Percentiles rank a stretch among this genome's conserved stretches.
phyloP scores from a whole-genome alignment of 2,797 vertebrate genomes.

The Triplophysa yarkandensis region DNA sequence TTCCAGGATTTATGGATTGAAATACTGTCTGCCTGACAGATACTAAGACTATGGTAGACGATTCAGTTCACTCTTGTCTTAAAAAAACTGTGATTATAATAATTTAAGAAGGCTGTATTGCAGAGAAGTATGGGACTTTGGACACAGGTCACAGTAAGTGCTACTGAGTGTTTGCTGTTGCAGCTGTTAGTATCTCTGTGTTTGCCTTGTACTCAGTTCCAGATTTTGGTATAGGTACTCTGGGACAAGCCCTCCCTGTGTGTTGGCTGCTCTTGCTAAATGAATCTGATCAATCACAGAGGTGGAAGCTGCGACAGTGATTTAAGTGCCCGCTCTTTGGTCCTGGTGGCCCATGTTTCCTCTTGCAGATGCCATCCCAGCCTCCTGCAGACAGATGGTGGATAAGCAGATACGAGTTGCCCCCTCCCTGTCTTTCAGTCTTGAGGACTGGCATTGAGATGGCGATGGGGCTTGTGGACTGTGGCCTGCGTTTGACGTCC shows the following conservation, averaged over 20 bases:
- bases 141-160: constrained; percentile 19
- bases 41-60: no score
- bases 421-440: constrained; percentile 62
- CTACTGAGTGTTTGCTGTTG: constrained; percentile 54
- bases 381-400: constrained; percentile 79
- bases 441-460: constrained; percentile 38
- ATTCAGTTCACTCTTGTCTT: no score
- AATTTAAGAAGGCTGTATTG: background rate
- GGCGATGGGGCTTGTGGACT: constrained; percentile 56
- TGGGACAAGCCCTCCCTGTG: constrained; percentile 76
- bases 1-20: no score
- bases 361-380: constrained; percentile 63
- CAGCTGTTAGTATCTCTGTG: constrained; percentile 73
- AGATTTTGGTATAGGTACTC: constrained; percentile 63
- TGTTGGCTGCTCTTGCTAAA: constrained; percentile 78
- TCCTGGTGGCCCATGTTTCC: constrained; percentile 64
- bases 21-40: no score
- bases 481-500: constrained; percentile 52
- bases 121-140: no score
- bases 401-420: constrained; percentile 66
- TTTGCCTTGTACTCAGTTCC: constrained; percentile 73
- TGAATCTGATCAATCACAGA: constrained; percentile 84
- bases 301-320: constrained; percentile 79
- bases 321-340: constrained; percentile 76
- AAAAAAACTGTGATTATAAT: no score